Percentiles rank a stretch among this genome's conserved stretches.
Evolutionary conservation across 2,797 vertebrate genomes (phyloP).

Genomic region (Gymnoscopelus braueri): DNA sequence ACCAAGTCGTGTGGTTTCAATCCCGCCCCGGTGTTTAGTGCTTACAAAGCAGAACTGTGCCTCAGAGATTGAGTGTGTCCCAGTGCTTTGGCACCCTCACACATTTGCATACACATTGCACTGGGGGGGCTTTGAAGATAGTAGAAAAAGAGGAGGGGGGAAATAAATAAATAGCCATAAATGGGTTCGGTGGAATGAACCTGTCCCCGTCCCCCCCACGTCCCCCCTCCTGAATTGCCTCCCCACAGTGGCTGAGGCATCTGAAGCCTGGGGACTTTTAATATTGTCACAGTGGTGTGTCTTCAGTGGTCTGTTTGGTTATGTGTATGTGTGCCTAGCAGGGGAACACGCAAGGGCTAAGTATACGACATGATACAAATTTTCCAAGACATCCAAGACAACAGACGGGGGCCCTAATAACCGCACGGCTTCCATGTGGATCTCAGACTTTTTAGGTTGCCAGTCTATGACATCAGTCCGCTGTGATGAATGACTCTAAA

Average conservation of each 20-base stretch:
- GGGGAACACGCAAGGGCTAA: slow-evolving; percentile 39
- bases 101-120: slow-evolving; percentile 77
- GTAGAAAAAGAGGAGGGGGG: slow-evolving; percentile 47
- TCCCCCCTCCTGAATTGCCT: slow-evolving; percentile 50
- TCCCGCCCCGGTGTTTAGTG: slow-evolving; percentile 71
- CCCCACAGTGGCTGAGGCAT: slow-evolving; percentile 48
- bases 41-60: slow-evolving; percentile 74
- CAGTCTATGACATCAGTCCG: too few species aligned
- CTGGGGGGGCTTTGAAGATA: slow-evolving; percentile 60
- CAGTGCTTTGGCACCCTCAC: slow-evolving; percentile 58
- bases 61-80: slow-evolving; percentile 67
- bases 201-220: slow-evolving; percentile 23
- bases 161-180: slow-evolving; percentile 67
- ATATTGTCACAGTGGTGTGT: slow-evolving; percentile 53
- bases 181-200: slow-evolving; percentile 67
- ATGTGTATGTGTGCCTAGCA: slow-evolving; percentile 40
- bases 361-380: slow-evolving; percentile 45
- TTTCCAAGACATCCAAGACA: slow-evolving; percentile 21
- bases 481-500: background rate
- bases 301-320: slow-evolving; percentile 53
- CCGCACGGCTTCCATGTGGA: too few species aligned
- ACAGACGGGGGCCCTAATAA: too few species aligned
- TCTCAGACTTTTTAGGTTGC: too few species aligned
- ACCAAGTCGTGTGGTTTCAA: slow-evolving; percentile 66
- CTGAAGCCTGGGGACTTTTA: slow-evolving; percentile 50